Evolutionary conservation across 2,113 vertebrate species (phyloP).

Genomic region (Piaya cayana): DNA sequence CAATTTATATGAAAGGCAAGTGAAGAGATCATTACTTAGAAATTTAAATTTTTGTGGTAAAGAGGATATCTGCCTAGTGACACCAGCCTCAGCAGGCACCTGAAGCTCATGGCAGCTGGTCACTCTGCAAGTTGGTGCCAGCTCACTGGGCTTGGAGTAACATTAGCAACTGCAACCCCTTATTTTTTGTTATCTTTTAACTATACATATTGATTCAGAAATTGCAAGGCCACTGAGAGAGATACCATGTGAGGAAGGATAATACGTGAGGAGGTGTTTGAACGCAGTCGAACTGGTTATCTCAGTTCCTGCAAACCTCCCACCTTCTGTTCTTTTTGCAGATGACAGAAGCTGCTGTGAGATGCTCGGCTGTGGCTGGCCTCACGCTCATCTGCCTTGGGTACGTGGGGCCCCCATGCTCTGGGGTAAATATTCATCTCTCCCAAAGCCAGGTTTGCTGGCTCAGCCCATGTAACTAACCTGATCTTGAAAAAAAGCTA

Average conservation of each 20-base stretch:
- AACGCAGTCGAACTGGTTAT: accelerated
- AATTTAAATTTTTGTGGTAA: neutral
- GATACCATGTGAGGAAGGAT: accelerated
- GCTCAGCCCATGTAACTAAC: neutral
- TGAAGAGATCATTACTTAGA: neutral
- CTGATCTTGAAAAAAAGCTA: neutral
- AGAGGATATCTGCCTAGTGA: accelerated
- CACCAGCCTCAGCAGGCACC: too few relatives aligned
- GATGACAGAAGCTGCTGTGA: neutral
- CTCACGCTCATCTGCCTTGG: neutral
- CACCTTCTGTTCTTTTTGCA: accelerated
- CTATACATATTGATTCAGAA: accelerated
- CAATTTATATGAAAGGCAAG: neutral
- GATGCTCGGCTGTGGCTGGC: neutral
- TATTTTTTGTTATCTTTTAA: accelerated
- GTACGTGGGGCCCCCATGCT: neutral
- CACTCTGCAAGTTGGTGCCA: neutral
- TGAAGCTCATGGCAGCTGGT: neutral
- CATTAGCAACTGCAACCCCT: neutral
- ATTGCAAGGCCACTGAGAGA: accelerated
- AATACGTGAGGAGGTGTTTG: accelerated
- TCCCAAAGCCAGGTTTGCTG: neutral
- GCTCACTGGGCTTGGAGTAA: accelerated
- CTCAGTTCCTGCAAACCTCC: neutral
- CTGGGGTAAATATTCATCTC: neutral